These are phyloP conservation scores for Zhuqinia jingwanae DNA, from an alignment of 2,888 invertebrate genomes.

Conservation along the genomic window DNA sequence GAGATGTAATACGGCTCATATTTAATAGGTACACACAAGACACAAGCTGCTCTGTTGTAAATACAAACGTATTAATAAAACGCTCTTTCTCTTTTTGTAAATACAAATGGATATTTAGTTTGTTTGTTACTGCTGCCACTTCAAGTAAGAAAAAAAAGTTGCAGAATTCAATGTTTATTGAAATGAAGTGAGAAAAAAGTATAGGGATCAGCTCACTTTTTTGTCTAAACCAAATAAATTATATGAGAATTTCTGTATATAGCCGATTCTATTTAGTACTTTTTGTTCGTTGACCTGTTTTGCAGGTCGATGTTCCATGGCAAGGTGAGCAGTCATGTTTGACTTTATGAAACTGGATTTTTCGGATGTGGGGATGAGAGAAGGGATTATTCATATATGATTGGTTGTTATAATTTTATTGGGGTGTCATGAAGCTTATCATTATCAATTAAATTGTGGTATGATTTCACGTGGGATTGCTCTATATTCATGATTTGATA, in stretches of 20 bases:
- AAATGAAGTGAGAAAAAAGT: background rate
- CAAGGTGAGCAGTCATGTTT: slow-evolving; percentile 42
- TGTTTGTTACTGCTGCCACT: background rate
- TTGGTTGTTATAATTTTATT: no score
- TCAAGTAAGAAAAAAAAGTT: background rate
- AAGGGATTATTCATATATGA: no score
- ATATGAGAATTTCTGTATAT: background rate
- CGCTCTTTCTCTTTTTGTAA: background rate
- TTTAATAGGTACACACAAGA: background rate
- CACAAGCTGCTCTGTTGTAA: background rate
- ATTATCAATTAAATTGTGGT: background rate
- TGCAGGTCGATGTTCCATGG: slow-evolving; percentile 68
- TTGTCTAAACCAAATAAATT: no score
- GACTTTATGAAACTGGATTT: slow-evolving; percentile 41
- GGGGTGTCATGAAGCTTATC: background rate
- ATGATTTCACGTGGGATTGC: no score
- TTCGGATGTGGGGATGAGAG: background rate
- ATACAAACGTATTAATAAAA: slow-evolving; percentile 39
- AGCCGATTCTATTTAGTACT: background rate
- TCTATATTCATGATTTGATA: no score
- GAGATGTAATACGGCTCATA: no score
- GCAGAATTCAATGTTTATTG: slow-evolving; percentile 20
- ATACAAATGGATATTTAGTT: slow-evolving; percentile 16
- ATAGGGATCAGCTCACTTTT: background rate
- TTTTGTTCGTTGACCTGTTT: slow-evolving; percentile 70